These are phyloP conservation scores for Pungitius pungitius DNA, from an alignment of 2,113 vertebrate species.

Conservation along the genomic window DNA sequence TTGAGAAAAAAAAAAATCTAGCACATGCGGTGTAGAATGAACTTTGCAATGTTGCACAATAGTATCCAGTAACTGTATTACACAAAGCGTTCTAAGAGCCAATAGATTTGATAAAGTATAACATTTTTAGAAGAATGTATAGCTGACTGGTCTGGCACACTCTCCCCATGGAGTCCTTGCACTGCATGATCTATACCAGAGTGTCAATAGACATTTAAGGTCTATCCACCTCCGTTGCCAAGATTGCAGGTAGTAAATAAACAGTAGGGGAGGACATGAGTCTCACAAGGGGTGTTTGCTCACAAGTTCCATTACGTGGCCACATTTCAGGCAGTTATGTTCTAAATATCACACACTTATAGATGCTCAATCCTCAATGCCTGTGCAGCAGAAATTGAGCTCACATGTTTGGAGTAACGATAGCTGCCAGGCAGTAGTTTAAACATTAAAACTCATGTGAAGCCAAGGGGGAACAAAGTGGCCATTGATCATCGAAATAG, in stretches of 20 bases:
- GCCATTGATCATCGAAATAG: slow-evolving; percentile 44
- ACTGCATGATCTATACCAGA: background rate
- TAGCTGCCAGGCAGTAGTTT: background rate
- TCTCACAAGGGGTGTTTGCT: slow-evolving; percentile 31
- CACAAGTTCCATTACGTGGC: slow-evolving; percentile 45
- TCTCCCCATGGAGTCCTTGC: background rate
- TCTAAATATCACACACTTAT: background rate
- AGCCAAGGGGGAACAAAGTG: slow-evolving; percentile 45
- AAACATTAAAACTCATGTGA: slow-evolving; percentile 1
- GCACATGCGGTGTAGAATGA: background rate
- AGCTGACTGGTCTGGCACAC: background rate
- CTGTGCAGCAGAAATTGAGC: background rate
- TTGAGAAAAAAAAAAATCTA: slow-evolving; percentile 9
- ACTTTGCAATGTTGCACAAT: slow-evolving; percentile 13
- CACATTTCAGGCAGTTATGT: slow-evolving; percentile 26
- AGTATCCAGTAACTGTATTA: background rate
- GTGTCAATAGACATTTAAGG: background rate
- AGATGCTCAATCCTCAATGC: slow-evolving; percentile 1
- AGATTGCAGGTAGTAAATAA: background rate
- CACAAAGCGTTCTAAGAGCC: background rate
- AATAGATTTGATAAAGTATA: background rate
- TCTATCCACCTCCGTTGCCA: slow-evolving; percentile 31
- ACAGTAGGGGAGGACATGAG: background rate
- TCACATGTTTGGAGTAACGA: slow-evolving; percentile 39
- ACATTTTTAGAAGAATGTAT: background rate